Conservation (phyloP, 2,113 vertebrate species). For the Takifugu flavidus region DNA sequence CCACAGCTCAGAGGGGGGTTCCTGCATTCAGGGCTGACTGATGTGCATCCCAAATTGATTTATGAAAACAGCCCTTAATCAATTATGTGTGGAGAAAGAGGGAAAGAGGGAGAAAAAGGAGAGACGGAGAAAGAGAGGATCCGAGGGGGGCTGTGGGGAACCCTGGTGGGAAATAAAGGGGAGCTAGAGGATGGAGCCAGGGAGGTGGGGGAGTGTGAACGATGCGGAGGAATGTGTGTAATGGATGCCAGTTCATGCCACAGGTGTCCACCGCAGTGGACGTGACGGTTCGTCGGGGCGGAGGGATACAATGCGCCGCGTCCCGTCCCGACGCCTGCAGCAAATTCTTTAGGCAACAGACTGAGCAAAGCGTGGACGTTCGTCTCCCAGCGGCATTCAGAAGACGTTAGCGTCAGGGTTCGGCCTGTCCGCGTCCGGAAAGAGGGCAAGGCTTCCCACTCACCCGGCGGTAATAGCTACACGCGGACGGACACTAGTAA, state of each 20-base stretch:
- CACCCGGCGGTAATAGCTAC: not conserved
- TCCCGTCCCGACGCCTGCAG: constrained; percentile 41
- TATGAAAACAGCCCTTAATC: constrained; percentile 98
- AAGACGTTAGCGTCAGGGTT: not conserved
- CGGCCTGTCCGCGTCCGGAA: not conserved
- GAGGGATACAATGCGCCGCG: constrained; percentile 16
- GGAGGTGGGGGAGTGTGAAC: constrained; percentile 38
- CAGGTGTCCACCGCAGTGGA: constrained; percentile 55
- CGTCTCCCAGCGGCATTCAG: not conserved
- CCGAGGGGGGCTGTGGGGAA: constrained; percentile 4
- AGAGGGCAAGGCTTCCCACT: not conserved
- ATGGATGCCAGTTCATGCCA: constrained; percentile 43
- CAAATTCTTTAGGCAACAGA: constrained; percentile 18
- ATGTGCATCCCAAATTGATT: constrained; percentile 99
- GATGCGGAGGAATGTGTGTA: constrained; percentile 60
- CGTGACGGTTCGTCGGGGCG: constrained; percentile 35
- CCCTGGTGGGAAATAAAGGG: constrained; percentile 38
- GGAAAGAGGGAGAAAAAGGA: constrained; percentile 36
- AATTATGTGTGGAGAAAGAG: constrained; percentile 90
- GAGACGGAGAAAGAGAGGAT: constrained; percentile 46
- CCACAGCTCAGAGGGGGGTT: constrained; percentile 76
- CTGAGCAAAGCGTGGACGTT: constrained; percentile 20
- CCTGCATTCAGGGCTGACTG: constrained; percentile 96
- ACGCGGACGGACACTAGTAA: constrained; percentile 1
- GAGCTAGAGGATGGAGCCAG: constrained; percentile 25